Conservation (phyloP, 2,797 vertebrate genomes). For the Ctenopoma multispine region DNA sequence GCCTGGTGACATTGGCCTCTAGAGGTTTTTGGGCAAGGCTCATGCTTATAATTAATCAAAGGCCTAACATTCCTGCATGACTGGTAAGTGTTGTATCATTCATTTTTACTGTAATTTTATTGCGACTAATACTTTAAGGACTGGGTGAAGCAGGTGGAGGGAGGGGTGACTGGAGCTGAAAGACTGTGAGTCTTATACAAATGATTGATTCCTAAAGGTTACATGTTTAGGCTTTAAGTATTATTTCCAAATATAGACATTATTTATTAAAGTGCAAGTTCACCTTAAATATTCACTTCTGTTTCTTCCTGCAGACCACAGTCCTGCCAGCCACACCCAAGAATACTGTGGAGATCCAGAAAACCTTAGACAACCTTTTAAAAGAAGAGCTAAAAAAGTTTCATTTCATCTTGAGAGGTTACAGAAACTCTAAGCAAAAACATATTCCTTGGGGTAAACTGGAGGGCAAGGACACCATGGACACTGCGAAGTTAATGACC, state of each 20-base stretch:
- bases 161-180: no score
- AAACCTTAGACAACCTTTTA: not conserved
- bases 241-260: not conserved
- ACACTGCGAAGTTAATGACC: conserved; percentile 10
- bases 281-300: not conserved
- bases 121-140: no score
- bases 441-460: not conserved
- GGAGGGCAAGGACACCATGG: conserved; percentile 26
- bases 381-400: conserved; percentile 5
- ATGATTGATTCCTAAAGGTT: no score
- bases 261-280: not conserved
- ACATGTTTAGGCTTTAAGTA: no score
- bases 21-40: no score
- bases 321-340: fast-evolving
- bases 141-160: no score
- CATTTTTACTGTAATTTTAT: no score
- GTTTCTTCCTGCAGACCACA: conserved; percentile 15
- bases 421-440: fast-evolving
- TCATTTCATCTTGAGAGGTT: not conserved
- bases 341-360: not conserved
- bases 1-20: no score
- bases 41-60: no score
- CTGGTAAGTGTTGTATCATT: no score
- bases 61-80: no score
- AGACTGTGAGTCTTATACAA: no score